Evolutionary conservation across 2,113 vertebrate genomes (phyloP), one percentile per base, ranked within the genome.

Genomic region (Colaptes auratus): DNA sequence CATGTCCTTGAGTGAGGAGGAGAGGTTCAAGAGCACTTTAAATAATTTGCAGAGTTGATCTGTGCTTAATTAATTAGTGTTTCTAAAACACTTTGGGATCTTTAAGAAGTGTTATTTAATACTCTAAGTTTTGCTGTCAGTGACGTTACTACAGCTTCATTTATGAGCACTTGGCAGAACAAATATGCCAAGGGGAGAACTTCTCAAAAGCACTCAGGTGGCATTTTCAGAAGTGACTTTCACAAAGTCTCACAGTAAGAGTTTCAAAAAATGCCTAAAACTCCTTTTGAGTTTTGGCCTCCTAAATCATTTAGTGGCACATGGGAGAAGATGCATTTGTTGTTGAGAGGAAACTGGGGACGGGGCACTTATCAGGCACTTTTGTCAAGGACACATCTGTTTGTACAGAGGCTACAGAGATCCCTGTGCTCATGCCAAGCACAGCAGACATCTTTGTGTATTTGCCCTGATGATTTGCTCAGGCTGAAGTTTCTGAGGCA

Each of bases 11-110:
- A 69, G 33, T 3, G 3, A 75, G 56, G 27, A 94, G 35, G 6
- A 4, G 33, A 66, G 12, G 46, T 74, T 86, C 79, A 82, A 92
- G 56, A 78, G 33, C 60, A 86, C 73, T 78, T 77, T 78, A 90
- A 91, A 86, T 81, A 88, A 75, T 89, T 75, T 0, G 0, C 53
- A 15, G 35, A 18, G 35, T 39, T 86, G 79, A 50, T 65, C 65
- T 94, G 65, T 27, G 58, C 58, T 92, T 89, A 93, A 92, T 95
- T 95, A 85, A 80, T 90, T 89, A 27, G 16, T 36, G 72, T 94
- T 86, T 21, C 2, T 88, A 83, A 91, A 88, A 44, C 82, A 88
- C 82, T 89, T 91, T 27, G 75, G 76, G 24, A 95, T 88, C 58
- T 85, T 81, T 82, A 74, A 50, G 72, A 89, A 77, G 52, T 39